These are phyloP conservation scores for Margarornis squamiger DNA, from an alignment of 2,797 vertebrate species.

Conservation along the genomic window DNA sequence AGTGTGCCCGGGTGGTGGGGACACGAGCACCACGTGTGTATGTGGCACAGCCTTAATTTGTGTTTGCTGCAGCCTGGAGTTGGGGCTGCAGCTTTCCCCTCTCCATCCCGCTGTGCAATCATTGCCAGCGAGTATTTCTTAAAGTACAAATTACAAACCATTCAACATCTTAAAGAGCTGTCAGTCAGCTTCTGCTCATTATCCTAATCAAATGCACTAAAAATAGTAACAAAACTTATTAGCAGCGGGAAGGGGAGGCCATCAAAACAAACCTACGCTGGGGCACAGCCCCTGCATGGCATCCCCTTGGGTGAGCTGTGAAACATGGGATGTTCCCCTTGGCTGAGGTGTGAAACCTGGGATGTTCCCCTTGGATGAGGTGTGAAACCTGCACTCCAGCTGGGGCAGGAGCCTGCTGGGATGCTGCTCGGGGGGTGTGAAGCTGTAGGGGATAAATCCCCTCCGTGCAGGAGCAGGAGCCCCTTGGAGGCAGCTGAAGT, in stretches of 20 bases:
- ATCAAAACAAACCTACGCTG: background rate
- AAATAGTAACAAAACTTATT: slow-evolving; percentile 55
- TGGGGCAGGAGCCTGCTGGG: background rate
- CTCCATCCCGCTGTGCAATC: slow-evolving; percentile 44
- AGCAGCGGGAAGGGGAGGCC: background rate
- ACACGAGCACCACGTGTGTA: background rate
- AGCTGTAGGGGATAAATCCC: background rate
- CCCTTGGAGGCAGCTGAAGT: rapidly evolving
- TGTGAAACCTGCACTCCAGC: background rate
- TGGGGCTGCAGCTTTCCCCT: slow-evolving; percentile 50
- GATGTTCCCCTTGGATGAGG: background rate
- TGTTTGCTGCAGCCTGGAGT: slow-evolving; percentile 48
- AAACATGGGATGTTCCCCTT: background rate
- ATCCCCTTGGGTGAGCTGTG: background rate
- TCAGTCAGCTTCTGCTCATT: slow-evolving; percentile 61
- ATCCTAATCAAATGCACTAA: slow-evolving; percentile 67
- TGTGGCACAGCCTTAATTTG: slow-evolving; percentile 12
- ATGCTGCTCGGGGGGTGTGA: background rate
- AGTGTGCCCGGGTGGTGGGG: background rate
- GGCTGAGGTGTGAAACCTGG: background rate
- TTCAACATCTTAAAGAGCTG: slow-evolving; percentile 47
- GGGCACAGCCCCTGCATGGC: background rate
- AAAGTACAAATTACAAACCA: slow-evolving; percentile 61
- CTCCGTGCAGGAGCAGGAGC: background rate
- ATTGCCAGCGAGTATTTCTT: slow-evolving; percentile 42